Percentiles rank a stretch among this genome's conserved stretches.
Conservation (phyloP, 1,140 invertebrate species). For the Diabrotica undecimpunctata region DNA sequence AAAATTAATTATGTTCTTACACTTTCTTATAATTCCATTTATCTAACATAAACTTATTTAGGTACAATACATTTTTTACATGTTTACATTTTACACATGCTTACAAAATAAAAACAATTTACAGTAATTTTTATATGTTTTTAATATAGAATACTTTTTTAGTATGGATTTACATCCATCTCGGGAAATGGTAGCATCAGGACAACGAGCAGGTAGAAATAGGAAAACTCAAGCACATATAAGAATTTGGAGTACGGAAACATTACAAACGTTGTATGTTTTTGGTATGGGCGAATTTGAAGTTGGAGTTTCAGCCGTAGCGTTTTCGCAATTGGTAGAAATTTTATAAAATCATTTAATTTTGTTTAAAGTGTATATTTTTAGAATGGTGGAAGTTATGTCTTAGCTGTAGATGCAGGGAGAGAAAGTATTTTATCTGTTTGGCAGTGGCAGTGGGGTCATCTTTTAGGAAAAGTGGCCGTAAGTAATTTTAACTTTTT, state of each 20-base stretch:
- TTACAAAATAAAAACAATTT: too few relatives aligned
- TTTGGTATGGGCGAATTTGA: slow-evolving; percentile 91
- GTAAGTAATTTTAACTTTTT: slow-evolving; percentile 54
- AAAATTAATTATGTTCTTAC: too few relatives aligned
- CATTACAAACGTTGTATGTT: slow-evolving; percentile 84
- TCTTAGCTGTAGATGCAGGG: slow-evolving; percentile 79
- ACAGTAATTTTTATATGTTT: too few relatives aligned
- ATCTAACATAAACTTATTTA: too few relatives aligned
- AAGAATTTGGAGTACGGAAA: slow-evolving; percentile 91
- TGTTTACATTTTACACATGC: too few relatives aligned
- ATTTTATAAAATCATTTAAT: neutral
- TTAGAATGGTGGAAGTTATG: slow-evolving; percentile 84
- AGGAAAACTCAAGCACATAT: slow-evolving; percentile 87
- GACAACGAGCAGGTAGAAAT: slow-evolving; percentile 77
- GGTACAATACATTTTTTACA: too few relatives aligned
- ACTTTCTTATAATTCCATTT: too few relatives aligned
- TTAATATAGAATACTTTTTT: slow-evolving; percentile 24
- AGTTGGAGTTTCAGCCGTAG: slow-evolving; percentile 81
- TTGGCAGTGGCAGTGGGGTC: slow-evolving; percentile 89
- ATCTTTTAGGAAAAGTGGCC: slow-evolving; percentile 82
- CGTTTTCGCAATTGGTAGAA: slow-evolving; percentile 83
- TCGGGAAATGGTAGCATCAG: slow-evolving; percentile 84
- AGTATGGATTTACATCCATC: slow-evolving; percentile 89
- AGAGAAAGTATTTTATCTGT: slow-evolving; percentile 81
- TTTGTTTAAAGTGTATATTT: slow-evolving; percentile 22